A percentile compares a stretch with the other conserved stretches of the same genome.
phyloP scores from a whole-genome alignment of 2,797 vertebrate species.

The Steatocranus sp. region DNA sequence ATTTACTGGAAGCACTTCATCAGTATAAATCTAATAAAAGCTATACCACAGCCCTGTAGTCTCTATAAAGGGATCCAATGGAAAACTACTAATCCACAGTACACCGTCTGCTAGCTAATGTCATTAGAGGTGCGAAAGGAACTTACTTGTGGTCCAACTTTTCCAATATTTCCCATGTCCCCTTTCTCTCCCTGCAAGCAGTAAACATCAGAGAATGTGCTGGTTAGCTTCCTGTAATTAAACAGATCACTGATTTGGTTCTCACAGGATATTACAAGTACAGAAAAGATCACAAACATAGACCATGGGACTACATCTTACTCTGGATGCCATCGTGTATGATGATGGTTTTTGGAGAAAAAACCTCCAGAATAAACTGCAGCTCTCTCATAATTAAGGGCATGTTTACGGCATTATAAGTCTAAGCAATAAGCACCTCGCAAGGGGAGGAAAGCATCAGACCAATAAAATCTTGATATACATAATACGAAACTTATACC shows the following conservation, averaged over 20 bases:
- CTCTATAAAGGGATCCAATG: not conserved
- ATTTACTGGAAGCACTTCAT: not conserved
- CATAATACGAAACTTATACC: not conserved
- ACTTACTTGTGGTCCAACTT: constrained; percentile 89
- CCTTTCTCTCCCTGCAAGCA: constrained; percentile 89
- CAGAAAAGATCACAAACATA: constrained; percentile 8
- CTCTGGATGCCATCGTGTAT: constrained; percentile 14
- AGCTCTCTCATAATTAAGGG: constrained; percentile 34
- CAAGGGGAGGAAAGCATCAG: not conserved
- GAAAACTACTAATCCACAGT: not conserved
- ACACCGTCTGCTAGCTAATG: not conserved
- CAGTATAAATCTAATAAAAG: not conserved
- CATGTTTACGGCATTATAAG: constrained; percentile 30
- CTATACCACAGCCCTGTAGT: not conserved
- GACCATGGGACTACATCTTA: not conserved
- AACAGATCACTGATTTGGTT: not conserved
- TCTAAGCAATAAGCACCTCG: not conserved
- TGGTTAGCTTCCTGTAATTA: constrained; percentile 46
- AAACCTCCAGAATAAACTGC: constrained; percentile 7
- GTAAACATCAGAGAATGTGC: constrained; percentile 39
- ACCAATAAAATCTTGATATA: not conserved
- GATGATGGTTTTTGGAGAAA: constrained; percentile 26
- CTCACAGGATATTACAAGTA: constrained; percentile 11
- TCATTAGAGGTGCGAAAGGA: not conserved
- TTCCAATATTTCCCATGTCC: constrained; percentile 86